Percentiles rank a stretch among this genome's conserved stretches.
Conservation (phyloP, 2,797 vertebrate species). For the Myotis daubentonii region DNA sequence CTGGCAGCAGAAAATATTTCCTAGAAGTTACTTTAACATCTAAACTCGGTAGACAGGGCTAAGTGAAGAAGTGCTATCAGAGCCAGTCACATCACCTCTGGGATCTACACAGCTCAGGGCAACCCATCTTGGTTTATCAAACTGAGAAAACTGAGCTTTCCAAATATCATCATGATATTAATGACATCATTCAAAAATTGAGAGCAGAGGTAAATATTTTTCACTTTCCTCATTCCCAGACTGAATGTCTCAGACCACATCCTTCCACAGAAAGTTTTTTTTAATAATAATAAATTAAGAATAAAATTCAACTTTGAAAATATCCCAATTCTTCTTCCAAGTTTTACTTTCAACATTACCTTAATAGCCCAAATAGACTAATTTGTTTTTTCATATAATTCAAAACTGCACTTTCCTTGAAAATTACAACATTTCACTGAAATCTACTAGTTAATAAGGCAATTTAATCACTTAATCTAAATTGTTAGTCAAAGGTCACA, state of each 20-base stretch:
- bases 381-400: not conserved
- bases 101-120: not conserved
- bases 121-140: not conserved
- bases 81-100: not conserved
- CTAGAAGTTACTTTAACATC: not conserved
- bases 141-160: not conserved
- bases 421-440: not conserved
- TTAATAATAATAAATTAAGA: not conserved
- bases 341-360: not conserved
- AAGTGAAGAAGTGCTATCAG: not conserved
- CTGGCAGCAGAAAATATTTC: not conserved
- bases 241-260: not conserved
- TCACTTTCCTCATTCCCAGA: not conserved
- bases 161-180: not conserved
- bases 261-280: not conserved
- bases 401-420: not conserved
- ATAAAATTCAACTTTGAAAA: not conserved
- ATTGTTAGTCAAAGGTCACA: not conserved
- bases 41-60: not conserved
- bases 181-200: not conserved
- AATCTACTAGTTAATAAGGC: not conserved
- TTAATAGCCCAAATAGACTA: not conserved
- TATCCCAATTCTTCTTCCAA: not conserved
- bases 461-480: not conserved
- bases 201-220: not conserved